Evolutionary conservation across 2,113 vertebrate genomes (phyloP).

Genomic region (Boleophthalmus pectinirostris): DNA sequence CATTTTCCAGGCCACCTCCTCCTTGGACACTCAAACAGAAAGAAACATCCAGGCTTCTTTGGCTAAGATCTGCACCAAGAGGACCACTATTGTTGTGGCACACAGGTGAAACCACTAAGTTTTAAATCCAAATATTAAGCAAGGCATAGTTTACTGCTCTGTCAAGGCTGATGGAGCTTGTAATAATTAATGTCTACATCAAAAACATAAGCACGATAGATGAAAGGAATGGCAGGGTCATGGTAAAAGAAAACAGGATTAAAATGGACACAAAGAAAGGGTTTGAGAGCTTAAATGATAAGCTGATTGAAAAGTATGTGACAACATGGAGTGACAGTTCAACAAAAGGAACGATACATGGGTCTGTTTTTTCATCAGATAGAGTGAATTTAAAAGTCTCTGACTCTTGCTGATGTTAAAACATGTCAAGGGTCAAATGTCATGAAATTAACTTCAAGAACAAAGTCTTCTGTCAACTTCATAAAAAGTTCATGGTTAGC

Average conservation of each 20-base stretch:
- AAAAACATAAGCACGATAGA: slow-evolving; percentile 17
- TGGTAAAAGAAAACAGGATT: slow-evolving; percentile 49
- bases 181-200: slow-evolving; percentile 7
- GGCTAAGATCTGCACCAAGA: slow-evolving; percentile 82
- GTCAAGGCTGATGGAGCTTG: not conserved
- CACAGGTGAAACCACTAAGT: slow-evolving; percentile 79
- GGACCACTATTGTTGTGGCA: slow-evolving; percentile 86
- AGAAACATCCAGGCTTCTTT: slow-evolving; percentile 89
- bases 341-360: slow-evolving; percentile 43
- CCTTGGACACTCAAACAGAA: slow-evolving; percentile 88
- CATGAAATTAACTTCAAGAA: not conserved
- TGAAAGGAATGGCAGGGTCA: slow-evolving; percentile 33
- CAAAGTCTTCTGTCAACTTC: not conserved
- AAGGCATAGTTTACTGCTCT: not conserved
- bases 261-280: slow-evolving; percentile 50
- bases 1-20: slow-evolving; percentile 83
- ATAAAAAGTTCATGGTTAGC: not conserved
- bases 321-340: slow-evolving; percentile 44
- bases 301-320: slow-evolving; percentile 58
- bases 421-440: slow-evolving; percentile 4
- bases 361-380: slow-evolving; percentile 37
- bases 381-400: slow-evolving; percentile 36
- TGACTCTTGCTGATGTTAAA: slow-evolving; percentile 24
- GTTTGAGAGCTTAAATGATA: slow-evolving; percentile 53
- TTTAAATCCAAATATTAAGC: not conserved